These are phyloP conservation scores for Drosophila quadrilineata DNA, from an alignment of 1,140 invertebrate genomes.

Conservation along the genomic window DNA sequence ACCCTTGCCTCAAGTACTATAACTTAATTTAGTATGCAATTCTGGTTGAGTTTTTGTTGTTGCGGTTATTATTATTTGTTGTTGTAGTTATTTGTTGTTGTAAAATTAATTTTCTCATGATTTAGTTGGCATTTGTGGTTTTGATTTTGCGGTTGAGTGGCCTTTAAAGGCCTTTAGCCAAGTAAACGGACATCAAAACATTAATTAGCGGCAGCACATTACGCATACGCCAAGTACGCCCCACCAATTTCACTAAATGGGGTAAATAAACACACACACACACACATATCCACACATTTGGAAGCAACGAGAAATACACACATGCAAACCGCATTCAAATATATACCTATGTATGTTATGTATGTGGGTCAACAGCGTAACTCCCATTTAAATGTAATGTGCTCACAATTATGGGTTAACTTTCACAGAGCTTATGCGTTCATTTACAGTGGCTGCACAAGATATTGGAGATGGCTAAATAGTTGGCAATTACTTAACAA, in stretches of 20 bases:
- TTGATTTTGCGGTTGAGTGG: constrained; percentile 71
- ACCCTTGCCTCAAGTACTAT: constrained; percentile 28
- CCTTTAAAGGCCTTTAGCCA: constrained; percentile 47
- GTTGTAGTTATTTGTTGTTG: too few species aligned
- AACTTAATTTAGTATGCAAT: constrained; percentile 75
- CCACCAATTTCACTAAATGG: neutral
- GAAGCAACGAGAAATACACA: neutral
- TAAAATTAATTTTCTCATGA: constrained; percentile 76
- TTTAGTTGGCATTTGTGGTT: constrained; percentile 74
- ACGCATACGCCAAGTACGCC: constrained; percentile 26
- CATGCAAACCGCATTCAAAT: too few species aligned
- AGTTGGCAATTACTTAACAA: too few species aligned
- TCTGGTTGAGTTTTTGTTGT: constrained; percentile 32
- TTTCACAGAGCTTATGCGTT: constrained; percentile 10
- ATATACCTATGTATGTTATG: neutral
- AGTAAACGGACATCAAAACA: constrained; percentile 41
- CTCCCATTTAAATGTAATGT: constrained; percentile 18
- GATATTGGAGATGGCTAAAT: too few species aligned
- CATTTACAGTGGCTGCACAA: neutral
- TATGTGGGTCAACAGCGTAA: constrained; percentile 13
- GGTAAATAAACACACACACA: constrained; percentile 43
- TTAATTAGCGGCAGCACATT: constrained; percentile 57
- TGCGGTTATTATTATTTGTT: too few species aligned
- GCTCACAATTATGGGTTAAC: constrained; percentile 14
- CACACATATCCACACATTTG: constrained; percentile 30